phyloP scores from a whole-genome alignment of 2,797 vertebrate genomes.

The Pipistrellus nathusii region DNA sequence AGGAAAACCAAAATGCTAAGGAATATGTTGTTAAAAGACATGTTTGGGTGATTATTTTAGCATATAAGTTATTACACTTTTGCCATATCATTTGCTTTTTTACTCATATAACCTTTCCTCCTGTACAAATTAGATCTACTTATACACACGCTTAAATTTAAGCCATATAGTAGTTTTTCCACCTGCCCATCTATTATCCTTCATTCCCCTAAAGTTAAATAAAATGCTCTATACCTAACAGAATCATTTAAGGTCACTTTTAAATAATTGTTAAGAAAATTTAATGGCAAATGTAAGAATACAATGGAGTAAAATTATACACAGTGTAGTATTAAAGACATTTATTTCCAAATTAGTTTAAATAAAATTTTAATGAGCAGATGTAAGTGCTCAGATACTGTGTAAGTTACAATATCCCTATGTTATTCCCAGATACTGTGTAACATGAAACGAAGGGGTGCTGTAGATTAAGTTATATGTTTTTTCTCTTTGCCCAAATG shows the following conservation, averaged over 20 bases:
- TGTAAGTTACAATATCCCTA: not conserved
- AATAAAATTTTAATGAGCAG: slow-evolving; percentile 19
- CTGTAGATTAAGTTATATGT: not conserved
- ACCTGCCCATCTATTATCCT: not conserved
- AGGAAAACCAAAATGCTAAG: slow-evolving; percentile 29
- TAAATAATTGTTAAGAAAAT: slow-evolving; percentile 24
- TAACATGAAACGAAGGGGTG: not conserved
- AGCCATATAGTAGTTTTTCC: not conserved
- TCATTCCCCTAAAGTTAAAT: slow-evolving; percentile 32
- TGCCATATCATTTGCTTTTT: not conserved
- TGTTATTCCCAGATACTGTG: not conserved
- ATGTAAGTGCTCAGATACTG: not conserved
- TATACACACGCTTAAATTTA: slow-evolving; percentile 25
- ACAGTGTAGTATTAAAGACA: not conserved
- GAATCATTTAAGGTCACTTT: slow-evolving; percentile 37
- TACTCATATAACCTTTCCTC: not conserved
- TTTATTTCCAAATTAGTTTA: not conserved
- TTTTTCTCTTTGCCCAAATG: slow-evolving; percentile 39
- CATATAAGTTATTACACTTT: not conserved
- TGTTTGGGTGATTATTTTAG: not conserved
- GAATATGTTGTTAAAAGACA: not conserved
- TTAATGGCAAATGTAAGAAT: slow-evolving; percentile 29
- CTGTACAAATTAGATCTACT: not conserved
- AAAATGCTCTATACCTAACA: not conserved
- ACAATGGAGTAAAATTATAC: not conserved